Evolutionary conservation across 2,797 vertebrate species (phyloP).

Genomic region (Uromys caudimaculatus): DNA sequence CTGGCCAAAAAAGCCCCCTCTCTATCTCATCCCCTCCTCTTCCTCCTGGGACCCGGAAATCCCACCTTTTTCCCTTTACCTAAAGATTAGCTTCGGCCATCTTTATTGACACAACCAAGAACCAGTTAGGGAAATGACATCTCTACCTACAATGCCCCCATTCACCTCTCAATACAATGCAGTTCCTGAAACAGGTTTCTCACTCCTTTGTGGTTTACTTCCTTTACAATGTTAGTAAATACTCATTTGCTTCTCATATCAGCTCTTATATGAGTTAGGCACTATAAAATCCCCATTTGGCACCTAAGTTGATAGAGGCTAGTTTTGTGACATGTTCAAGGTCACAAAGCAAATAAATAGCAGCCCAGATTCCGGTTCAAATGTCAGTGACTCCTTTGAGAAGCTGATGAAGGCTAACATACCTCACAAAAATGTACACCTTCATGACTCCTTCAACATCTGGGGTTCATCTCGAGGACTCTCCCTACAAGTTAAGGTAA

Average conservation of each 20-base stretch:
- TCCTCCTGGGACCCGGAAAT: too few species aligned
- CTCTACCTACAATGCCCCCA: too few species aligned
- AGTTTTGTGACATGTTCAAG: background rate
- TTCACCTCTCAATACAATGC: background rate
- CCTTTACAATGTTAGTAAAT: background rate
- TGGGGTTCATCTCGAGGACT: background rate
- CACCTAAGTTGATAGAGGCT: background rate
- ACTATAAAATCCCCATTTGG: background rate
- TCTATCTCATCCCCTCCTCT: too few species aligned
- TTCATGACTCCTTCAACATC: background rate
- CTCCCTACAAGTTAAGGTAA: background rate
- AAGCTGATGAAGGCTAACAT: background rate
- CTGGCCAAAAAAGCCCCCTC: too few species aligned
- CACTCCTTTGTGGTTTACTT: background rate
- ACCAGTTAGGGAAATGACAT: too few species aligned
- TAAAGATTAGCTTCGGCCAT: too few species aligned
- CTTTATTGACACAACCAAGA: too few species aligned
- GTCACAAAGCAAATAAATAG: background rate
- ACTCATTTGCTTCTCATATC: background rate
- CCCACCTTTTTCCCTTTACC: too few species aligned
- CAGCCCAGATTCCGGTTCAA: background rate
- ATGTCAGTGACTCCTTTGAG: background rate
- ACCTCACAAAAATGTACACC: background rate
- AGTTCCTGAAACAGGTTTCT: background rate
- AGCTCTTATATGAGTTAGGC: background rate